Evolutionary conservation across 1,140 invertebrate species (phyloP).

Genomic region (Mercenaria mercenaria): DNA sequence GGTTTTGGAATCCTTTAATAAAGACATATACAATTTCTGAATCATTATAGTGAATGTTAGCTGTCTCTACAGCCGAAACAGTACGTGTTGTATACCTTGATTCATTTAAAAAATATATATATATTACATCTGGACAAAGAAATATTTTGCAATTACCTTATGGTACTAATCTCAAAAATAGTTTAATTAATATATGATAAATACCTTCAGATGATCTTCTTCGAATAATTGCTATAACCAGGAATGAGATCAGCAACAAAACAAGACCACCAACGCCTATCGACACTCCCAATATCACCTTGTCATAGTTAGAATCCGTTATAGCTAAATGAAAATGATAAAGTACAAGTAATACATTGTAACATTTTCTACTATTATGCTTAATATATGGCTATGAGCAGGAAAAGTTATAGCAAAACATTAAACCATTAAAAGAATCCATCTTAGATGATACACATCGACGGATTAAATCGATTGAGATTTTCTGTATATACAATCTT

Average conservation of each 20-base stretch:
- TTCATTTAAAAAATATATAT: background rate
- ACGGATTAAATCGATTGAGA: too few relatives aligned
- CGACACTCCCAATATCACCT: background rate
- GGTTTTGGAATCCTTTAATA: too few relatives aligned
- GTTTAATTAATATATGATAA: background rate
- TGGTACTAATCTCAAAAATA: background rate
- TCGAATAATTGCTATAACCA: background rate
- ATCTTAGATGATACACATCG: too few relatives aligned
- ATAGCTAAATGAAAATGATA: background rate
- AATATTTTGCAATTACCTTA: background rate
- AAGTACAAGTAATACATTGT: background rate
- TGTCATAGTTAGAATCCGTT: background rate
- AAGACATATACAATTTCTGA: too few relatives aligned
- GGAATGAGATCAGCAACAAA: background rate
- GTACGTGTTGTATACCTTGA: too few relatives aligned
- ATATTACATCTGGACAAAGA: background rate
- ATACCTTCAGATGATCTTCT: background rate
- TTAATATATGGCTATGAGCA: background rate
- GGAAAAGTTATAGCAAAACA: background rate
- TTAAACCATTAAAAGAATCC: background rate
- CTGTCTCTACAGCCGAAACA: too few relatives aligned
- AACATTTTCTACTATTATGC: background rate
- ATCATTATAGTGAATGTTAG: too few relatives aligned
- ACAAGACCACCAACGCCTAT: background rate
- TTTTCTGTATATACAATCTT: too few relatives aligned